Percentiles rank a stretch among this genome's conserved stretches.
phyloP scores from a whole-genome alignment of 2,888 invertebrate species.

The Acronicta aceris region DNA sequence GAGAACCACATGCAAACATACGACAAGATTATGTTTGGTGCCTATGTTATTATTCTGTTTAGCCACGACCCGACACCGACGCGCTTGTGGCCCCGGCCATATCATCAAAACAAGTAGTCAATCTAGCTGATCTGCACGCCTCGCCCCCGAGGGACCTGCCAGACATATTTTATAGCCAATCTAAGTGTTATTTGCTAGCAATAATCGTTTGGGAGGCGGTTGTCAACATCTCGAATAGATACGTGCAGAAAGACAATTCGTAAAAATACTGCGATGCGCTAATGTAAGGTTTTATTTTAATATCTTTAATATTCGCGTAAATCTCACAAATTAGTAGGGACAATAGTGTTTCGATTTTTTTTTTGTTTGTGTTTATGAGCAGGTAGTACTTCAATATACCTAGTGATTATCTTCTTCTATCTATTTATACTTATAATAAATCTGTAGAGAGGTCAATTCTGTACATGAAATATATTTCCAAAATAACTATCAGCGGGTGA shows the following conservation, averaged over 20 bases:
- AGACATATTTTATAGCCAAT: constrained; percentile 40
- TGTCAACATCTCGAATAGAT: constrained; percentile 31
- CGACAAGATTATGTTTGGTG: constrained; percentile 9
- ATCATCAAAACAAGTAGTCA: constrained; percentile 45
- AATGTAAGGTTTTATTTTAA: no score
- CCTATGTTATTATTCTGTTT: constrained; percentile 12
- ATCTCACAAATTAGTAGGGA: no score
- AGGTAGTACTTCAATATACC: no score
- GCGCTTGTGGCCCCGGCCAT: constrained; percentile 16
- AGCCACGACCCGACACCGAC: constrained; percentile 1
- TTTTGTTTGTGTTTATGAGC: no score
- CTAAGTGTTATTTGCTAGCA: constrained; percentile 45
- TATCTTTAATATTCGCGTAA: no score
- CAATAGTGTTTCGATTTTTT: no score
- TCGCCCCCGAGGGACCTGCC: constrained; percentile 9
- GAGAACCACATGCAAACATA: background rate
- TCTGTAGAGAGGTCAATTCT: no score
- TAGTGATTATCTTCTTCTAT: no score
- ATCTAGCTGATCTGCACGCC: constrained; percentile 15
- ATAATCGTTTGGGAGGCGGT: constrained; percentile 44
- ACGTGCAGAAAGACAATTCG: constrained; percentile 7
- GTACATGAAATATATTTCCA: no score
- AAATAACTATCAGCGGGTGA: no score
- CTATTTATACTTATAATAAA: no score
- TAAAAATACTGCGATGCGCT: background rate